Evolutionary conservation across 2,888 invertebrate genomes (phyloP).

Genomic region (Euphydryas editha): DNA sequence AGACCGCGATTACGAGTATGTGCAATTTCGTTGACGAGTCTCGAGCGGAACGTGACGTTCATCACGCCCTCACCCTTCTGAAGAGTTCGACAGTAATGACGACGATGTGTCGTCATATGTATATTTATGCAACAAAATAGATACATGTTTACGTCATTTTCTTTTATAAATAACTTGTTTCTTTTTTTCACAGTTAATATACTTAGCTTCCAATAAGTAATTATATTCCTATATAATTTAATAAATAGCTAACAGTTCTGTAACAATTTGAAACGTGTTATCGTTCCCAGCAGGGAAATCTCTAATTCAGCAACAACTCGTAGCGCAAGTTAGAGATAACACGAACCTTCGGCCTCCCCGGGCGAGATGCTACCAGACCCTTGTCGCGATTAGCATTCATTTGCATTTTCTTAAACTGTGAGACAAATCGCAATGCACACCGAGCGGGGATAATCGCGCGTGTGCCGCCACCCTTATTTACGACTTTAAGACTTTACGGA

Average conservation of each 20-base stretch:
- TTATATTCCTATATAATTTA: not conserved
- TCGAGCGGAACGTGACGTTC: constrained; percentile 53
- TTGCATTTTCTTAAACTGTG: constrained; percentile 56
- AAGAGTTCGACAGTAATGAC: constrained; percentile 16
- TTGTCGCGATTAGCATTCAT: constrained; percentile 56
- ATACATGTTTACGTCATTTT: constrained; percentile 2
- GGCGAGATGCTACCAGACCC: constrained; percentile 45
- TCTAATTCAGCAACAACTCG: constrained; percentile 10
- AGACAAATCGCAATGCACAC: constrained; percentile 33
- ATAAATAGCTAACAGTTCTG: not conserved
- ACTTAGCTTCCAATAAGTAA: no score
- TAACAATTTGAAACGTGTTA: not conserved
- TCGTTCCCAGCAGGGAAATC: constrained; percentile 1
- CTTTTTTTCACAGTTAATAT: no score
- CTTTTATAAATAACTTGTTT: no score
- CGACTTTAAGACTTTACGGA: constrained; percentile 32
- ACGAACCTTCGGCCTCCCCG: constrained; percentile 14
- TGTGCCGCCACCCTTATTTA: constrained; percentile 27
- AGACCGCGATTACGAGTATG: constrained; percentile 55
- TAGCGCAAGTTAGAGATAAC: constrained; percentile 18
- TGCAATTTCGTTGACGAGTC: constrained; percentile 59
- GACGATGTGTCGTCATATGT: constrained; percentile 11
- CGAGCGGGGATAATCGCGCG: constrained; percentile 30
- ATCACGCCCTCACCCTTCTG: constrained; percentile 36
- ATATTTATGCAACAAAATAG: constrained; percentile 12